These are phyloP conservation scores for Barnardius zonarius DNA, from an alignment of 2,113 vertebrate species.

Conservation along the genomic window DNA sequence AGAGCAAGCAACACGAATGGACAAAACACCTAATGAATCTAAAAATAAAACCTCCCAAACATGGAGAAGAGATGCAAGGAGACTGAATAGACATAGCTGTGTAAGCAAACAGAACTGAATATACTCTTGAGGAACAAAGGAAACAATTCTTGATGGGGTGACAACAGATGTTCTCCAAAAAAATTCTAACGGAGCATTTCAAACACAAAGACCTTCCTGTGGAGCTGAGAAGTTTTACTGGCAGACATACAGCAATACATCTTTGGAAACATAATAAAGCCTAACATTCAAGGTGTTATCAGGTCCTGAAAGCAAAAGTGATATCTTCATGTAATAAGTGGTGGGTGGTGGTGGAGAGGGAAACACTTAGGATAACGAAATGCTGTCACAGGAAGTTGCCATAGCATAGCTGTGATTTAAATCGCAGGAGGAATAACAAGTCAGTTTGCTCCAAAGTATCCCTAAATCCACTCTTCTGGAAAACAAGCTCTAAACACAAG, in stretches of 20 bases:
- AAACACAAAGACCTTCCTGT: conserved; percentile 67
- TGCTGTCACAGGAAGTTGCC: background rate
- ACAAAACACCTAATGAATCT: conserved; percentile 57
- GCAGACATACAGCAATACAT: conserved; percentile 2
- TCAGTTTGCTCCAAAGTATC: background rate
- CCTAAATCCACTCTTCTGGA: background rate
- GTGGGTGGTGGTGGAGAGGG: background rate
- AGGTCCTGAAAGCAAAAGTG: conserved; percentile 44
- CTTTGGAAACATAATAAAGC: conserved; percentile 47
- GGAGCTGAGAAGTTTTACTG: conserved; percentile 54
- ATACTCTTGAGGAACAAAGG: conserved; percentile 59
- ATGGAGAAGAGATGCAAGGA: conserved; percentile 7
- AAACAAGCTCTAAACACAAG: background rate
- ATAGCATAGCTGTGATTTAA: background rate
- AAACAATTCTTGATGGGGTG: conserved; percentile 61
- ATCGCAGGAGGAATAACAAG: background rate
- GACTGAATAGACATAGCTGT: conserved; percentile 10
- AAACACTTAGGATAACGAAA: background rate
- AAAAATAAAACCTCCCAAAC: background rate
- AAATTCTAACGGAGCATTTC: conserved; percentile 40
- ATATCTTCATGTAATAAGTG: conserved; percentile 13
- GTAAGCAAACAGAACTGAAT: conserved; percentile 42
- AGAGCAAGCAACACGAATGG: background rate
- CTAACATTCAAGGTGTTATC: conserved; percentile 45
- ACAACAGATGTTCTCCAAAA: conserved; percentile 65